phyloP scores from a whole-genome alignment of 2,888 invertebrate species.

The Andricus quercusramuli region DNA sequence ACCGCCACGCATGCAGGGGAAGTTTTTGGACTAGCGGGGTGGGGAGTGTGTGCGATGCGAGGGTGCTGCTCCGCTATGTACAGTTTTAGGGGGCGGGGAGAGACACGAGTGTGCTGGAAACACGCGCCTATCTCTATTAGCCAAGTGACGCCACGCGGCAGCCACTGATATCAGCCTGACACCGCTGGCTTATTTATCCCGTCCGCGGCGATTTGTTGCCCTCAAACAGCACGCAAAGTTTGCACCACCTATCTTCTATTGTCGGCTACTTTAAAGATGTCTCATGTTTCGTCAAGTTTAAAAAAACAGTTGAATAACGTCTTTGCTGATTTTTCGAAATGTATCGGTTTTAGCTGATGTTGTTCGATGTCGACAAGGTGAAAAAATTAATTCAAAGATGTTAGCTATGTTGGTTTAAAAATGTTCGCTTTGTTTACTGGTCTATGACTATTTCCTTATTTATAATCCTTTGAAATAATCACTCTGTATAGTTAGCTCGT shows the following conservation, averaged over 20 bases:
- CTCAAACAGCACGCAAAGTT: slow-evolving; percentile 61
- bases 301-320: not conserved
- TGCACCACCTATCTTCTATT: slow-evolving; percentile 54
- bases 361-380: too few relatives aligned
- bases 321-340: too few relatives aligned
- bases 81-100: slow-evolving; percentile 56
- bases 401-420: too few relatives aligned
- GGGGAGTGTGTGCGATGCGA: slow-evolving; percentile 75
- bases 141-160: slow-evolving; percentile 71
- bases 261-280: slow-evolving; percentile 65
- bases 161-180: slow-evolving; percentile 59
- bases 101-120: slow-evolving; percentile 63
- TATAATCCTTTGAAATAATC: too few relatives aligned
- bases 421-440: too few relatives aligned
- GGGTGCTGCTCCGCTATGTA: slow-evolving; percentile 55
- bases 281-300: not conserved
- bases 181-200: slow-evolving; percentile 68
- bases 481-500: too few relatives aligned
- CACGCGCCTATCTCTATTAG: slow-evolving; percentile 77
- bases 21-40: slow-evolving; percentile 71
- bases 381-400: too few relatives aligned
- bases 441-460: too few relatives aligned
- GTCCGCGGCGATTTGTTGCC: slow-evolving; percentile 64
- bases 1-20: slow-evolving; percentile 77
- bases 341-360: too few relatives aligned